Conservation (phyloP, 2,113 vertebrate species). For the Cariama cristata region DNA sequence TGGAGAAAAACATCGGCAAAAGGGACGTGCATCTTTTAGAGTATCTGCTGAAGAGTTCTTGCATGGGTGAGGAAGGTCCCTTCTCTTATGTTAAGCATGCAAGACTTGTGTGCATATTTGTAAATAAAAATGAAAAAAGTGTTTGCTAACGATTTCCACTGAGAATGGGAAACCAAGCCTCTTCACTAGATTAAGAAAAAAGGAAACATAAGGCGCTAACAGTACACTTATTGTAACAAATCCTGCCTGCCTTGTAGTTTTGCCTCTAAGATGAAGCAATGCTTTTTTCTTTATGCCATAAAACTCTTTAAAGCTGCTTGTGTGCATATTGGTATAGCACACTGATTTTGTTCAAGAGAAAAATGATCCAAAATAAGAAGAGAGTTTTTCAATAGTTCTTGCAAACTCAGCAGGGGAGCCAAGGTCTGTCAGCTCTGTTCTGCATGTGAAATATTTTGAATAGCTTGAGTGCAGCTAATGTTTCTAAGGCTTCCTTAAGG, state of each 20-base stretch:
- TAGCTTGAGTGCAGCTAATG: neutral
- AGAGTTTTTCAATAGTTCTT: neutral
- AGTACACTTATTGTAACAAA: neutral
- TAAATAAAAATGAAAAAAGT: neutral
- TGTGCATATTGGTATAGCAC: neutral
- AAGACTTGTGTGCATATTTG: neutral
- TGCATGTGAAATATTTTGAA: slow-evolving; percentile 29
- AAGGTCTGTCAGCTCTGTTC: slow-evolving; percentile 27
- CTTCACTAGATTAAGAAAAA: neutral
- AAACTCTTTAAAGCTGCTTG: neutral
- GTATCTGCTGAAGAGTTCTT: neutral
- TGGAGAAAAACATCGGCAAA: neutral
- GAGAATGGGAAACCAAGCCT: neutral
- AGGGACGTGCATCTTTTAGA: neutral
- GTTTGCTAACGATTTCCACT: neutral
- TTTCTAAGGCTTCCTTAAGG: slow-evolving; percentile 9
- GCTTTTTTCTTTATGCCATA: neutral
- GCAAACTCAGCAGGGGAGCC: neutral
- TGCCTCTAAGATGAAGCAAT: neutral
- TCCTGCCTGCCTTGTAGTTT: neutral
- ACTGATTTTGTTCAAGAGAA: neutral
- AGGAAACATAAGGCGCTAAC: neutral
- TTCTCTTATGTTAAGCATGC: neutral
- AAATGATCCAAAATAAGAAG: slow-evolving; percentile 1
- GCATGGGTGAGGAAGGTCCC: neutral